phyloP scores from a whole-genome alignment of 2,888 invertebrate genomes.

The Gari tellinella region DNA sequence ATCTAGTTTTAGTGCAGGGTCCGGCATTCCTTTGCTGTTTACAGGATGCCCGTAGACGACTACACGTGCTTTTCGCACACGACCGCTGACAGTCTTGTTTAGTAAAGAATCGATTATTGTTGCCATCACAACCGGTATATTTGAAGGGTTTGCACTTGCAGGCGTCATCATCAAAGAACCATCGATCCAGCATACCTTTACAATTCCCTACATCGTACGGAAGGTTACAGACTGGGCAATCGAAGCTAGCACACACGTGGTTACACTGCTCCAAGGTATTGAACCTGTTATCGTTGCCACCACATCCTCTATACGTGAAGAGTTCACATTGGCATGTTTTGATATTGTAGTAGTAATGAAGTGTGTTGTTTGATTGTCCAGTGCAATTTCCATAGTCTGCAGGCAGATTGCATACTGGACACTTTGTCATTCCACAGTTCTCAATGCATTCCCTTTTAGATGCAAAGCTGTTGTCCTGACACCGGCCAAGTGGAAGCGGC shows the following conservation, averaged over 20 bases:
- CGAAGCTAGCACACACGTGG: constrained; percentile 15
- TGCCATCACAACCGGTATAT: constrained; percentile 26
- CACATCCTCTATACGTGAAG: too few species aligned
- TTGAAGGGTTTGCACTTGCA: constrained; percentile 17
- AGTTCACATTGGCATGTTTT: constrained; percentile 36
- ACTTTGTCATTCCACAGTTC: constrained; percentile 22
- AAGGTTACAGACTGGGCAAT: constrained; percentile 32
- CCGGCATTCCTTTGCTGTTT: too few species aligned
- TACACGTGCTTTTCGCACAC: not conserved
- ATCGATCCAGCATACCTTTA: constrained; percentile 2
- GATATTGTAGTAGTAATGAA: constrained; percentile 51
- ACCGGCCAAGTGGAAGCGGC: constrained; percentile 17
- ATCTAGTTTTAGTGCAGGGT: too few species aligned
- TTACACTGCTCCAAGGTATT: constrained; percentile 36
- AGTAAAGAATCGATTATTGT: constrained; percentile 27
- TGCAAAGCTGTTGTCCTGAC: constrained; percentile 19
- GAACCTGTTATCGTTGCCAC: constrained; percentile 32
- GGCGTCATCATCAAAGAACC: constrained; percentile 21
- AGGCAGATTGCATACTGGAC: constrained; percentile 44
- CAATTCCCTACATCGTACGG: constrained; percentile 17
- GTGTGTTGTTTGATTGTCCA: constrained; percentile 15
- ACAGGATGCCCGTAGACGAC: too few species aligned
- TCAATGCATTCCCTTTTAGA: constrained; percentile 12
- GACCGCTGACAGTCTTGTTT: constrained; percentile 15
- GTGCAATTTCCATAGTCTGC: constrained; percentile 34